phyloP scores from a whole-genome alignment of 2,113 vertebrate species.

The Pomatorhinus ruficollis region DNA sequence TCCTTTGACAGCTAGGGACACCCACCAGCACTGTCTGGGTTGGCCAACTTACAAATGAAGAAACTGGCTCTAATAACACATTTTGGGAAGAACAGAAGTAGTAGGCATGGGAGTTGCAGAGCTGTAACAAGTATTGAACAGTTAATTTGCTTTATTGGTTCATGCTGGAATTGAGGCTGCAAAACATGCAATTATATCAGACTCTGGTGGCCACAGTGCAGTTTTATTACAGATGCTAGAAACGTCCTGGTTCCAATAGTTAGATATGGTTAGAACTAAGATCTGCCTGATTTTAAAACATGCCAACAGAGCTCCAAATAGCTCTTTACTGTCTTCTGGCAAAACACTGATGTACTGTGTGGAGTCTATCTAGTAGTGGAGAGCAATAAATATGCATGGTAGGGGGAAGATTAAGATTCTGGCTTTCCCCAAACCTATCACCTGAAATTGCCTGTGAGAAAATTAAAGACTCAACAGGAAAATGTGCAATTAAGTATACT shows the following conservation, averaged over 20 bases:
- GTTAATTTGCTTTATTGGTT: background rate
- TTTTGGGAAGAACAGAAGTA: background rate
- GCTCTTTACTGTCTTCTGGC: background rate
- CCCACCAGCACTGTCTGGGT: background rate
- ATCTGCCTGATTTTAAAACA: background rate
- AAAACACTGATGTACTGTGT: background rate
- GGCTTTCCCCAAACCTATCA: background rate
- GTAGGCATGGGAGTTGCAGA: background rate
- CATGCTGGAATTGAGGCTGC: background rate
- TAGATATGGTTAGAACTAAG: background rate
- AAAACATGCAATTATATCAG: background rate
- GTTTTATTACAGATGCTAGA: background rate
- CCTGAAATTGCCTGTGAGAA: background rate
- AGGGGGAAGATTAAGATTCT: background rate
- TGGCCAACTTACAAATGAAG: background rate
- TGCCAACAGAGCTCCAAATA: background rate
- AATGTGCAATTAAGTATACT: constrained; percentile 5
- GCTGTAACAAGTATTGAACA: background rate
- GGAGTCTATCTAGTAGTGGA: background rate
- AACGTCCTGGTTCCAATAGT: background rate
- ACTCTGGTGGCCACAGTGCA: background rate
- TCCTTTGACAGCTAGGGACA: background rate
- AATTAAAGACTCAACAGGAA: constrained; percentile 9
- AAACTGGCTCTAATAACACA: background rate
- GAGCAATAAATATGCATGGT: background rate